A percentile compares a stretch with the other conserved stretches of the same genome.
These are phyloP conservation scores for Pycnonotus jocosus DNA, from an alignment of 2,113 vertebrate genomes.

Conservation along the genomic window DNA sequence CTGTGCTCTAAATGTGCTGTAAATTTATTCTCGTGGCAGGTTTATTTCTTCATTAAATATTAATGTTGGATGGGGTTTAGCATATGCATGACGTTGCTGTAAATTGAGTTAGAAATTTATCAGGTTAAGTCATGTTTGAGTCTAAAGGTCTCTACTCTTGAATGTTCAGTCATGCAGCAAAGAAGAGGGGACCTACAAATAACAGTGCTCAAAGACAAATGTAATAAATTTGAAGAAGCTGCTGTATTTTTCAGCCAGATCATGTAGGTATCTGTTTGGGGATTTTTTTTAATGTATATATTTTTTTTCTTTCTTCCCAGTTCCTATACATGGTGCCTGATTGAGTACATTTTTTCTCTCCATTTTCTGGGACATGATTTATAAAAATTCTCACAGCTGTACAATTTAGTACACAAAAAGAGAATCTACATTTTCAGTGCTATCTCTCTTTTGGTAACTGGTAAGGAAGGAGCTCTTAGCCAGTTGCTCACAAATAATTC, in stretches of 20 bases:
- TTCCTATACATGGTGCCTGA: not conserved
- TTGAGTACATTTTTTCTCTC: not conserved
- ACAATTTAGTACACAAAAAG: not conserved
- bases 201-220: not conserved
- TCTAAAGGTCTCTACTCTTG: conserved; percentile 33
- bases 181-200: not conserved
- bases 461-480: not conserved
- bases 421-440: not conserved
- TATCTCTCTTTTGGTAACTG: not conserved
- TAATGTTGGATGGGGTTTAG: conserved; percentile 46
- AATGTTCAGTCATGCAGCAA: not conserved
- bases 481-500: not conserved
- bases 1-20: not conserved
- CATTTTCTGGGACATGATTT: not conserved
- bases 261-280: not conserved
- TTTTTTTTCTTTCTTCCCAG: not conserved
- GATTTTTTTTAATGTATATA: too few species aligned
- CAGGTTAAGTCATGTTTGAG: conserved; percentile 39
- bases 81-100: conserved; percentile 54
- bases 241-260: not conserved
- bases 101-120: conserved; percentile 57
- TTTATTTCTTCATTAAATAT: conserved; percentile 70
- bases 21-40: conserved; percentile 62
- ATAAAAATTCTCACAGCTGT: not conserved
- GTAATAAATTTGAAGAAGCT: not conserved